Evolutionary conservation across 2,113 vertebrate genomes (phyloP), one percentile per base, ranked within the genome.

Genomic region (Planiliza haematocheilus): DNA sequence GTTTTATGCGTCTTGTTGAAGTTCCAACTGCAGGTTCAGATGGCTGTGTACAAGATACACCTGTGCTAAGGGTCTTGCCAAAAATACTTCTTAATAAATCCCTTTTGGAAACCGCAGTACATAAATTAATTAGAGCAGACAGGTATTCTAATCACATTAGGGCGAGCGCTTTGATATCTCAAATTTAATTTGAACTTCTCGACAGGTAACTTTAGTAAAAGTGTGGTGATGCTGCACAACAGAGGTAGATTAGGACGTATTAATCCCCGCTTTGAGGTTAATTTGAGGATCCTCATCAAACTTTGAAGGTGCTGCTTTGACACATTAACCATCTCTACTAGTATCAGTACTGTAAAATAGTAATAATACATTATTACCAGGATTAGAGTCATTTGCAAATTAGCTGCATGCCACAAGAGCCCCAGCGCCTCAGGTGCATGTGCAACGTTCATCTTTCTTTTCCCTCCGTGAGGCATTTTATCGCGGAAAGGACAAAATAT

Each of bases 21-120:
- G n/a, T n/a, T n/a, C n/a, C n/a, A n/a, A n/a, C n/a, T n/a, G n/a
- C n/a, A n/a, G n/a, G 10, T 17, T 48, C 8, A 4, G 14, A 14
- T 20, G 51, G 51, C 36, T 50, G 49, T 36, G 16, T 48, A 70
- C 69, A 34, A 87, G 84, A 41, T 53, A 81, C 74, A 77, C 13
- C 55, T 51, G 6, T 50, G 70, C 41, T 69, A 38, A 48, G 62
- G 41, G n/a, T 56, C 51, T 42, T 77, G 63, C 64, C 83, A 78
- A 70, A 74, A 55, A 69, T 43, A 60, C 38, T 46, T 84, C 53
- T 51, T 61, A 64, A 84, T 69, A 71, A 84, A 77, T 81, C 79
- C 62, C 73, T 46, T 30, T 14, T 48, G 56, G 60, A 79, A 65
- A 74, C 12, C 13, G 17, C 30, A 62, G 38, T 18, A 1, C n/a